Percentiles rank a stretch among this genome's conserved stretches.
Conservation (phyloP, 2,888 invertebrate species). For the Pycnomerus fuliginosus region DNA sequence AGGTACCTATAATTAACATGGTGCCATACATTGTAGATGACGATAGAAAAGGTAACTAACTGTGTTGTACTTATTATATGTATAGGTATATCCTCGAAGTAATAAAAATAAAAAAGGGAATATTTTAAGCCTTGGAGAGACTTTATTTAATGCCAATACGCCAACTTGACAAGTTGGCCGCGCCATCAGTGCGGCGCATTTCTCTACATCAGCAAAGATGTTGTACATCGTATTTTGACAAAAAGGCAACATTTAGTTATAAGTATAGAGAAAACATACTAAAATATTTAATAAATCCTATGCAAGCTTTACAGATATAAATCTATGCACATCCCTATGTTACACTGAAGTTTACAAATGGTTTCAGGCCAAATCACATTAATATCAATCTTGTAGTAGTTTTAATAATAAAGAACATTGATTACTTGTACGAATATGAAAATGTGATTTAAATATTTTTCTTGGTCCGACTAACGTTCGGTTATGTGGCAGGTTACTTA, state of each 20-base stretch:
- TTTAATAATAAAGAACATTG: constrained; percentile 30
- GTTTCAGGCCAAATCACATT: constrained; percentile 49
- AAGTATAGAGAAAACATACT: constrained; percentile 49
- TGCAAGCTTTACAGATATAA: constrained; percentile 49
- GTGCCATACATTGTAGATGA: no score
- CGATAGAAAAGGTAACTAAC: no score
- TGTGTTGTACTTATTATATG: no score
- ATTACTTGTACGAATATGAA: constrained; percentile 42
- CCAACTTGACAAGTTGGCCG: no score
- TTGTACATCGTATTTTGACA: constrained; percentile 39
- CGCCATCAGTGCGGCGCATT: no score
- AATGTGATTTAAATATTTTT: constrained; percentile 33
- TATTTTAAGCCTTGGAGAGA: constrained; percentile 29
- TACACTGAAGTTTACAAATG: constrained; percentile 47
- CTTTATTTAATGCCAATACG: constrained; percentile 38
- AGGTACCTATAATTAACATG: no score
- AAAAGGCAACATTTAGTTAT: constrained; percentile 51
- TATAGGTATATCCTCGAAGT: no score
- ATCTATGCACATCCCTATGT: constrained; percentile 40
- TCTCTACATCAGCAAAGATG: constrained; percentile 35
- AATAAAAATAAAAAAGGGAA: no score
- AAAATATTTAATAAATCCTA: constrained; percentile 50
- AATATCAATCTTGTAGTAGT: constrained; percentile 34
- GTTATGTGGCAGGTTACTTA: constrained; percentile 46
- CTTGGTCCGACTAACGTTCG: constrained; percentile 50